Conservation (phyloP, 1,140 invertebrate genomes). For the Bombyx mandarina region DNA sequence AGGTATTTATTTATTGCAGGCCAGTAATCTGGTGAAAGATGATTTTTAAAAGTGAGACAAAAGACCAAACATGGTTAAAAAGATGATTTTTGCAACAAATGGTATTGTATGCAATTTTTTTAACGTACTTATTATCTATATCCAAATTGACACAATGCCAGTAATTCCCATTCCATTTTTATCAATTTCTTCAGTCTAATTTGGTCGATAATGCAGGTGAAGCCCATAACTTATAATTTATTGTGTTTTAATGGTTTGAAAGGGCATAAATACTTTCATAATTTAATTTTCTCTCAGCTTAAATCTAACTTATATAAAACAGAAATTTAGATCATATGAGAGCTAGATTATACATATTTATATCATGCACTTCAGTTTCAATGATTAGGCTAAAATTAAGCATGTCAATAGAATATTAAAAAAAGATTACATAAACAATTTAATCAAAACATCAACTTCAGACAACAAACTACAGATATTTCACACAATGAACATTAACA, state of each 20-base stretch:
- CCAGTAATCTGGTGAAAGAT: no score
- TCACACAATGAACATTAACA: conserved; percentile 50
- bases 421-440: conserved; percentile 64
- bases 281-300: conserved; percentile 34
- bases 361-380: conserved; percentile 60
- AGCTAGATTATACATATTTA: conserved; percentile 46
- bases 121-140: conserved; percentile 21
- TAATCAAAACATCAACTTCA: conserved; percentile 65
- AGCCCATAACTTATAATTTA: conserved; percentile 26
- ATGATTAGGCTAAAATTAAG: conserved; percentile 62
- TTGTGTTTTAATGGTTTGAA: conserved; percentile 26
- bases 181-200: conserved; percentile 44
- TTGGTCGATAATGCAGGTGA: conserved; percentile 49
- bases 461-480: conserved; percentile 63
- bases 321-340: conserved; percentile 34
- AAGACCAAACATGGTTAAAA: no score
- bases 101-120: not conserved
- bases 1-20: no score
- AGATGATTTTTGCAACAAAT: not conserved
- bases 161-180: conserved; percentile 13
- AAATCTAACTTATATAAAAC: conserved; percentile 50
- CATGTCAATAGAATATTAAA: conserved; percentile 69
- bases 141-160: conserved; percentile 35
- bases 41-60: no score
- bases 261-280: conserved; percentile 31